Base-by-base conservation (phyloP, 2,888 invertebrate species). In the Crocallis elinguaria region DNA sequence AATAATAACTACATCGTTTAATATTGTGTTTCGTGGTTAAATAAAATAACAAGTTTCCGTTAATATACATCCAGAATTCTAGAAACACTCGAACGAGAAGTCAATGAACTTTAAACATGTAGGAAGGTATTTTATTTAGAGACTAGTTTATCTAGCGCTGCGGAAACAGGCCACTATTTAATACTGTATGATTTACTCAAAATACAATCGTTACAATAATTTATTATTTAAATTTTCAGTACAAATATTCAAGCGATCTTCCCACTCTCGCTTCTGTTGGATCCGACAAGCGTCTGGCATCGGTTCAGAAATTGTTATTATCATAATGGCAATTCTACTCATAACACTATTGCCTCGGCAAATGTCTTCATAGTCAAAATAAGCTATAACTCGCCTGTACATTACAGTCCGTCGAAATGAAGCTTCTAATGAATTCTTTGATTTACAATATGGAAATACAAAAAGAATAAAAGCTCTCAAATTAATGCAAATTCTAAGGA, bases 291-390 rank as follows among this genome's bases (percentile, higher is more conserved):
- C 73, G 73, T 77, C 89, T 91, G 90, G 90, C 90, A 88, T 57
- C 66, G 71, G 62, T 75, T 81, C 85, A 83, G 76, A 81, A 70
- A 86, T 84, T 86, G 84, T 86, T 88, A 87, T 88, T 83, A 85
- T 79, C 71, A 76, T 82, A 86, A 88, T 81, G 80, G 81, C 69
- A 83, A 71, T 69, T 77, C 79, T 67, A 83, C 86, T 90, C 88
- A 90, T 88, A 90, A 84, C 75, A 76, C 73, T 72, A 83, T 79
- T 74, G 81, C 82, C 73, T 81, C 79, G 76, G 75, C 71, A 75
- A 79, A 82, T 74, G 77, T 86, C 79, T 82, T 81, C 77, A 73
- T 80, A 79, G 77, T 72, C 75, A 79, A 80, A 70, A 82, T 79
- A 80, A 75, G 64, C 73, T 66, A 79, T 86, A 84, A 82, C 76